A percentile compares a stretch with the other conserved stretches of the same genome.
phyloP scores from a whole-genome alignment of 2,888 invertebrate species.

The Hirtodrosophila alboralis region DNA sequence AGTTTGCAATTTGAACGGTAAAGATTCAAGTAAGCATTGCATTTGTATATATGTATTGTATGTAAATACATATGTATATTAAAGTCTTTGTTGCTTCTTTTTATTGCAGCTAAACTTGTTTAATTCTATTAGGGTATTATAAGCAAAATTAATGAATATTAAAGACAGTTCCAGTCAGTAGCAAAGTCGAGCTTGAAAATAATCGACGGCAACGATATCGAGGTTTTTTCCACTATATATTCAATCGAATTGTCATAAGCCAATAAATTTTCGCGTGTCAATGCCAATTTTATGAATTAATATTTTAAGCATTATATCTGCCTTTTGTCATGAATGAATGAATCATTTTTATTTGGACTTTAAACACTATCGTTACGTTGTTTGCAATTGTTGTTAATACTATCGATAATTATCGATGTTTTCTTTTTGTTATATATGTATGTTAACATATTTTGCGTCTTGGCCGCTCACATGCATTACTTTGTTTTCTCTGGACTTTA shows the following conservation, averaged over 20 bases:
- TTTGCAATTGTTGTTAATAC: no score
- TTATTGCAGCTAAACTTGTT: conserved; percentile 50
- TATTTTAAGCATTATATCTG: no score
- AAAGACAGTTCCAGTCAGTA: conserved; percentile 31
- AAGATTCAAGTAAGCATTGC: conserved; percentile 8
- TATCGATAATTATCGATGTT: no score
- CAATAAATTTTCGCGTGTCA: conserved; percentile 14
- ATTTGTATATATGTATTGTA: conserved; percentile 5
- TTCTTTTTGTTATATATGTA: conserved; percentile 1
- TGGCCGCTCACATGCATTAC: conserved; percentile 2
- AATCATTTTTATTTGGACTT: no score
- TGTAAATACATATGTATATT: no score
- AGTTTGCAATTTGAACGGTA: conserved; percentile 1
- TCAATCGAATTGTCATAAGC: no score
- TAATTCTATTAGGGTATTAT: conserved; percentile 63
- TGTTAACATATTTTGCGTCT: conserved; percentile 1
- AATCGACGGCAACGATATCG: no score
- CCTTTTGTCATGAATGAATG: no score
- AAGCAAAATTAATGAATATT: conserved; percentile 43
- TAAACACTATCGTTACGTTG: no score
- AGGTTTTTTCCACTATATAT: no score
- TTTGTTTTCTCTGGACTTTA: conserved; percentile 7
- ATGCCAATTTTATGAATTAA: no score
- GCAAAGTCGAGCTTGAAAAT: no score
- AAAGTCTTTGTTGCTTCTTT: conserved; percentile 36